A percentile compares a stretch with the other conserved stretches of the same genome.
These are phyloP conservation scores for Odontesthes bonariensis DNA, from an alignment of 2,113 vertebrate genomes.

Conservation along the genomic window DNA sequence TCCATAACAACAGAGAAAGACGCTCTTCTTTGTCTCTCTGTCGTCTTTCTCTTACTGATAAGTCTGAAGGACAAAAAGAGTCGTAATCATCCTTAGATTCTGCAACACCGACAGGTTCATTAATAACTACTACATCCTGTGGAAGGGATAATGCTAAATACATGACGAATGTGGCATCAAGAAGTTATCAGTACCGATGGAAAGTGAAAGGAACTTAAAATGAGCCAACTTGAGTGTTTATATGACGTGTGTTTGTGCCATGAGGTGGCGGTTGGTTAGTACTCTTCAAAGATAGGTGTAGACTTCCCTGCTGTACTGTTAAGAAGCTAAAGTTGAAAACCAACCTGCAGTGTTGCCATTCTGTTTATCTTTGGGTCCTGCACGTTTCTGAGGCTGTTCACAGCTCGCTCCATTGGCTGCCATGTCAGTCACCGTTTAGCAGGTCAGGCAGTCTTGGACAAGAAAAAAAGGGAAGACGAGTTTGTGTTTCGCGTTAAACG, in stretches of 20 bases:
- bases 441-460: slow-evolving; percentile 38
- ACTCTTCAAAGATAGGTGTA: background rate
- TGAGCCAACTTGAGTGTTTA: background rate
- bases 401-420: slow-evolving; percentile 93
- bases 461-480: slow-evolving; percentile 1
- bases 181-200: background rate
- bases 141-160: slow-evolving; percentile 8
- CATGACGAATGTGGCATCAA: slow-evolving; percentile 21
- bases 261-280: background rate
- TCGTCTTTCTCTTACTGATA: slow-evolving; percentile 85
- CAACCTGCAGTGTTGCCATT: slow-evolving; percentile 93
- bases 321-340: slow-evolving; percentile 22
- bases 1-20: slow-evolving; percentile 93
- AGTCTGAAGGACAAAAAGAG: slow-evolving; percentile 65
- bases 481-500: background rate
- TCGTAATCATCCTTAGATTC: slow-evolving; percentile 4
- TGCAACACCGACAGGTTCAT: background rate
- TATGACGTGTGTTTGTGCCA: slow-evolving; percentile 1
- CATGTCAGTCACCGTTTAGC: slow-evolving; percentile 87
- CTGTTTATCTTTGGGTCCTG: slow-evolving; percentile 88
- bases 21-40: slow-evolving; percentile 90
- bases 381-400: slow-evolving; percentile 88
- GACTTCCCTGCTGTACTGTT: background rate
- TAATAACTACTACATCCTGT: background rate
- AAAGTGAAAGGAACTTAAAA: slow-evolving; percentile 20